A percentile compares a stretch with the other conserved stretches of the same genome.
phyloP scores from a whole-genome alignment of 2,113 vertebrate genomes.

The Otus sunia region DNA sequence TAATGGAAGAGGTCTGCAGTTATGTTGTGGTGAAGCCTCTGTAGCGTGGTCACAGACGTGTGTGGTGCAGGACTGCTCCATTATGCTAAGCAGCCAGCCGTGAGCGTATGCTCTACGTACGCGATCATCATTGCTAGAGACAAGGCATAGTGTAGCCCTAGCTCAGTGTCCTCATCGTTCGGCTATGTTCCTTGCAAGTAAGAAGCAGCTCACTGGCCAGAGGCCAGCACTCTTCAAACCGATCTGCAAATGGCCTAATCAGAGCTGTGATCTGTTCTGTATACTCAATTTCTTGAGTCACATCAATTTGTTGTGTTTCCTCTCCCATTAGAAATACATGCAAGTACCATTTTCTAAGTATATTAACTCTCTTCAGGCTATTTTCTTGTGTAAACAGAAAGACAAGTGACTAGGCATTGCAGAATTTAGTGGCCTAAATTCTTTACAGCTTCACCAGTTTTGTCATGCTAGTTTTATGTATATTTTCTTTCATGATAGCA shows the following conservation, averaged over 20 bases:
- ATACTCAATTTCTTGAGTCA: slow-evolving; percentile 58
- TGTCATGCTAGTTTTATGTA: not conserved
- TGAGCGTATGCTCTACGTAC: not conserved
- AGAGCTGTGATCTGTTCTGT: not conserved
- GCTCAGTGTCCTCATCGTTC: not conserved
- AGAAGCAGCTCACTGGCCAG: slow-evolving; percentile 23
- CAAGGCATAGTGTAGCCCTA: not conserved
- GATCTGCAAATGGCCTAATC: slow-evolving; percentile 32
- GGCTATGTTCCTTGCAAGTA: not conserved
- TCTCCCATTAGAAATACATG: not conserved
- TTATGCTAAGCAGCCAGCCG: not conserved
- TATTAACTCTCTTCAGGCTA: slow-evolving; percentile 25
- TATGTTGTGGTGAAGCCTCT: not conserved
- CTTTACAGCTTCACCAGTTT: not conserved
- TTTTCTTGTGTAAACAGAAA: slow-evolving; percentile 36
- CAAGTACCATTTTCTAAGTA: not conserved
- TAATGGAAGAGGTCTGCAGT: not conserved
- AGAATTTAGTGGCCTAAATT: not conserved
- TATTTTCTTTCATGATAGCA: not conserved
- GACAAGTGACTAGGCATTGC: not conserved
- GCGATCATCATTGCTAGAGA: not conserved
- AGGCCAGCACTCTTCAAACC: slow-evolving; percentile 25
- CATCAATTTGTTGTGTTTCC: slow-evolving; percentile 56
- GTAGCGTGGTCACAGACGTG: not conserved
- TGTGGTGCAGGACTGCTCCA: not conserved